Percentiles rank a stretch among this genome's conserved stretches.
Evolutionary conservation across 1,140 invertebrate genomes (phyloP).

Genomic region (Hyles vespertilio): DNA sequence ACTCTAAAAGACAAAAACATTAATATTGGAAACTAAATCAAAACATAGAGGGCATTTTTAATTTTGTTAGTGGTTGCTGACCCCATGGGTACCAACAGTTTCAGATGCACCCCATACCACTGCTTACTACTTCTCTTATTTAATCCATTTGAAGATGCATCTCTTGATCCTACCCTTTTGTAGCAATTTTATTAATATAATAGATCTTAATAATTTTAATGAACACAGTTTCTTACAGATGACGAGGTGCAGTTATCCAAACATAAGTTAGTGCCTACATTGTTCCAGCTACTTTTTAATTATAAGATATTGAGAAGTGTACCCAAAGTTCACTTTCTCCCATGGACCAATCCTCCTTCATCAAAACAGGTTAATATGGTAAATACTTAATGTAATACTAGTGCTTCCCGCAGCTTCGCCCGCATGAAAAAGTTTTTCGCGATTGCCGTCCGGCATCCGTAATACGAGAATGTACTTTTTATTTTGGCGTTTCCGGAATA

Average conservation of each 20-base stretch:
- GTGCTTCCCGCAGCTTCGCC: no score
- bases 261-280: constrained; percentile 66
- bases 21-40: no score
- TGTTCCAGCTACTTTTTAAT: constrained; percentile 78
- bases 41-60: no score
- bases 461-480: no score
- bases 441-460: no score
- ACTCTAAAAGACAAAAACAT: no score
- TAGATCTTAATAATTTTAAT: constrained; percentile 13
- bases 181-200: not conserved
- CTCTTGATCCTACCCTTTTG: not conserved
- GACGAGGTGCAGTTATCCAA: constrained; percentile 51
- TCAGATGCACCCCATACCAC: no score
- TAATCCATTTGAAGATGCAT: not conserved
- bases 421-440: no score
- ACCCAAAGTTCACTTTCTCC: constrained; percentile 75
- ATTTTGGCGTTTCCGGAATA: no score
- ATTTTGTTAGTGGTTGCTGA: no score
- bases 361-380: constrained; percentile 45
- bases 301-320: constrained; percentile 72
- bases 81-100: no score
- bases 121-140: no score
- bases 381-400: constrained; percentile 3
- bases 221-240: constrained; percentile 57
- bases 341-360: constrained; percentile 57